Percentiles rank a stretch among this genome's conserved stretches.
phyloP scores from a whole-genome alignment of 2,797 vertebrate genomes.

The Sebastes nivosus region DNA sequence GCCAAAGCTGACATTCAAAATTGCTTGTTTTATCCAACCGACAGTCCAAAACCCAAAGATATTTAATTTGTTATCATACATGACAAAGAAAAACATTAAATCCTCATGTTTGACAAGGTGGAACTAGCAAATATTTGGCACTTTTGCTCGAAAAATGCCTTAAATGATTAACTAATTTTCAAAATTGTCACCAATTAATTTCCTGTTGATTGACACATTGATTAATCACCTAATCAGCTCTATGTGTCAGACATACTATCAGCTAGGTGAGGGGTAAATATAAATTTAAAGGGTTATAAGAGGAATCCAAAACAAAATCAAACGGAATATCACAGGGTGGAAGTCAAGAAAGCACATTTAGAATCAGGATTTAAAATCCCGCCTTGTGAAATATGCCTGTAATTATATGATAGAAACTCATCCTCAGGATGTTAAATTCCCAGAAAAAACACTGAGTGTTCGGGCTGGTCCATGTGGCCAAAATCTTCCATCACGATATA shows the following conservation, averaged over 20 bases:
- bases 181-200: not conserved
- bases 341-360: not conserved
- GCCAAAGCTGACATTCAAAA: not conserved
- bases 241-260: not conserved
- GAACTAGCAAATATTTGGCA: not conserved
- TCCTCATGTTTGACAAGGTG: accelerated
- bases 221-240: not conserved
- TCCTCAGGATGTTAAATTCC: constrained; percentile 3
- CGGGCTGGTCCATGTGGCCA: too few relatives aligned
- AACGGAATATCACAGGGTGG: not conserved
- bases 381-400: not conserved
- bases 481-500: too few relatives aligned
- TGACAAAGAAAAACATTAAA: not conserved
- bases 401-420: constrained; percentile 3
- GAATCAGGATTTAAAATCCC: not conserved
- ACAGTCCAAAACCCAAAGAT: not conserved
- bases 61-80: not conserved
- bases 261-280: not conserved
- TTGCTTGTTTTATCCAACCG: not conserved
- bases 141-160: not conserved
- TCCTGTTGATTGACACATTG: not conserved
- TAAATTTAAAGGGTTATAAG: not conserved
- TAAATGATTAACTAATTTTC: not conserved
- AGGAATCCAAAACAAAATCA: not conserved
- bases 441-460: not conserved